These are phyloP conservation scores for Anoplius nigerrimus DNA, from an alignment of 2,888 invertebrate species.

Conservation along the genomic window DNA sequence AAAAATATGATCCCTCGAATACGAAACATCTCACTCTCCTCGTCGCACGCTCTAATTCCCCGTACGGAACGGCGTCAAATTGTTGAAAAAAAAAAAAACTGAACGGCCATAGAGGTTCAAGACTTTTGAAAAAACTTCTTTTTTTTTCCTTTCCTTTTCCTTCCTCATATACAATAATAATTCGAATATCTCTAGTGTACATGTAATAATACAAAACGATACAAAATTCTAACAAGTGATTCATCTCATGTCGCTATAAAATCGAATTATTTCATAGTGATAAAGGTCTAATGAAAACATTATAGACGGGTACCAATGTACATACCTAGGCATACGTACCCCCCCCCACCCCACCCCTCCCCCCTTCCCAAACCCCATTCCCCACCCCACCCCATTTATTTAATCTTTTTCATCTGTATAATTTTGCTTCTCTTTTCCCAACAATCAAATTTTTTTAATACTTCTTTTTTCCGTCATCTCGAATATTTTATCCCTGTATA, in stretches of 20 bases:
- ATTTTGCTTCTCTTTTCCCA: slow-evolving; percentile 52
- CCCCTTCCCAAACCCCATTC: background rate
- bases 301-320: slow-evolving; percentile 52
- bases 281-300: slow-evolving; percentile 49
- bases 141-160: no score
- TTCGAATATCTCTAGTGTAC: slow-evolving; percentile 55
- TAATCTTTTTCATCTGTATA: slow-evolving; percentile 40
- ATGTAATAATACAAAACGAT: slow-evolving; percentile 63
- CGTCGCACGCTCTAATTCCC: no score
- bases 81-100: background rate
- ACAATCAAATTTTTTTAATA: slow-evolving; percentile 69
- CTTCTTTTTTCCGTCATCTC: slow-evolving; percentile 54
- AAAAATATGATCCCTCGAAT: no score
- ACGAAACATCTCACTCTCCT: no score
- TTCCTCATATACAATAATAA: slow-evolving; percentile 45
- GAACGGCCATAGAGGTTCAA: slow-evolving; percentile 58
- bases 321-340: slow-evolving; percentile 56
- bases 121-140: slow-evolving; percentile 52
- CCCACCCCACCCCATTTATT: no score
- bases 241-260: slow-evolving; percentile 36
- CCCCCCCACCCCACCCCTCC: slow-evolving; percentile 41
- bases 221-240: slow-evolving; percentile 50
- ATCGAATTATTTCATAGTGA: slow-evolving; percentile 46
- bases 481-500: slow-evolving; percentile 67
- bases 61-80: no score